Evolutionary conservation across 2,888 invertebrate genomes (phyloP).

Genomic region (Synergus umbraculus): DNA sequence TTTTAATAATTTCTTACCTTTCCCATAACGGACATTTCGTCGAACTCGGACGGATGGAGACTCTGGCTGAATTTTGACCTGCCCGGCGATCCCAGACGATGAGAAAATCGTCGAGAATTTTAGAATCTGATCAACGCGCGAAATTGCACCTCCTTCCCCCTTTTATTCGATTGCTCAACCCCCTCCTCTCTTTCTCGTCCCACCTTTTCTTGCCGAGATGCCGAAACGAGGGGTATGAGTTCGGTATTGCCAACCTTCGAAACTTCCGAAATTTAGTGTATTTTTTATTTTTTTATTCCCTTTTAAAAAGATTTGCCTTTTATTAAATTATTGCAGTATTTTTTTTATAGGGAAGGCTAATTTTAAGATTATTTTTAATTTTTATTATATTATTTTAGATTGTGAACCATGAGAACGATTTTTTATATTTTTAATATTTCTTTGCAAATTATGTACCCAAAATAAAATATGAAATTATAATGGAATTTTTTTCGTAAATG

Average conservation of each 20-base stretch:
- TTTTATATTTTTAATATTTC: too few relatives aligned
- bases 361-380: neutral
- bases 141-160: constrained; percentile 72
- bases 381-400: neutral
- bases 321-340: too few relatives aligned
- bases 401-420: too few relatives aligned
- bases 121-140: constrained; percentile 72
- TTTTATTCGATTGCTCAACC: constrained; percentile 74
- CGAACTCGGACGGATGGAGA: constrained; percentile 58
- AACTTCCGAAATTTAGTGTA: neutral
- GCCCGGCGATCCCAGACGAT: constrained; percentile 10
- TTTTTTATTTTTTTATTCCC: neutral
- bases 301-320: neutral
- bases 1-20: constrained; percentile 66
- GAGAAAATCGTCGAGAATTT: constrained; percentile 51
- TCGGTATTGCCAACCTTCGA: constrained; percentile 28
- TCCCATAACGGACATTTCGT: constrained; percentile 75
- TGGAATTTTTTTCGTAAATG: too few relatives aligned
- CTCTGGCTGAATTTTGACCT: constrained; percentile 47
- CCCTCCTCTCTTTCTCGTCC: constrained; percentile 56
- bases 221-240: constrained; percentile 38
- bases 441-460: too few relatives aligned
- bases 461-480: too few relatives aligned
- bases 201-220: constrained; percentile 33
- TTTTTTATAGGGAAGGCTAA: neutral